Evolutionary conservation across 2,888 invertebrate species (phyloP), one percentile per base, ranked within the genome.

Genomic region (Acanthacorydalis orientalis): DNA sequence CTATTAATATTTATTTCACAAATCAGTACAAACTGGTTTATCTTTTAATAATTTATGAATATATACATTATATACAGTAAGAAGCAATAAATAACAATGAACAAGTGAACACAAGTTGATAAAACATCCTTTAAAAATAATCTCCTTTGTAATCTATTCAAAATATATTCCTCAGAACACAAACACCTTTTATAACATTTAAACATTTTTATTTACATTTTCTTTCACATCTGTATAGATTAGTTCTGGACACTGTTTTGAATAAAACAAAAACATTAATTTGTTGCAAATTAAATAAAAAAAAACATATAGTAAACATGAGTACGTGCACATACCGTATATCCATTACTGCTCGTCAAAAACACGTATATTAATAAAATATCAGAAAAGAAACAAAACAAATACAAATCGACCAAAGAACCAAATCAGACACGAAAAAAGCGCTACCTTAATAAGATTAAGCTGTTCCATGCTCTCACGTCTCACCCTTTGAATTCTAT

Each of bases 381-480:
- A 50, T 53, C 52, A 52, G 57, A 60, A 43, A 49, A 57, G 46
- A 51, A 54, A 44, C 52, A 46, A 41, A 48, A 50, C 53, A 56
- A 58, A 23, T 4, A 23, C 23, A 6, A 23, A 23, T 6, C 6
- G 23, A 23, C 23, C 23, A 23, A 23, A 23, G 23, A 23, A 23
- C 23, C 23, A 23, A 23, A 23, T 23, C 23, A 23, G 23, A 23
- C 23, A 23, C 23, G 6, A 23, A 23, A 23, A 59, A 54, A 55
- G 59, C 57, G 55, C 60, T 63, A 86, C 83, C 76, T 91, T 91
- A 67, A 95, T 86, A 38, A 95, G 75, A 62, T 92, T 88, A 67
- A 96, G 77, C 63, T 92, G 91, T 66, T 95, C 93, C 95, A 95
- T 95, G 68, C 89, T 90, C 65, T 91, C 88, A 40, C 89, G 74